Evolutionary conservation across 1,140 invertebrate genomes (phyloP).

Genomic region (Ostrea denselamellosa): DNA sequence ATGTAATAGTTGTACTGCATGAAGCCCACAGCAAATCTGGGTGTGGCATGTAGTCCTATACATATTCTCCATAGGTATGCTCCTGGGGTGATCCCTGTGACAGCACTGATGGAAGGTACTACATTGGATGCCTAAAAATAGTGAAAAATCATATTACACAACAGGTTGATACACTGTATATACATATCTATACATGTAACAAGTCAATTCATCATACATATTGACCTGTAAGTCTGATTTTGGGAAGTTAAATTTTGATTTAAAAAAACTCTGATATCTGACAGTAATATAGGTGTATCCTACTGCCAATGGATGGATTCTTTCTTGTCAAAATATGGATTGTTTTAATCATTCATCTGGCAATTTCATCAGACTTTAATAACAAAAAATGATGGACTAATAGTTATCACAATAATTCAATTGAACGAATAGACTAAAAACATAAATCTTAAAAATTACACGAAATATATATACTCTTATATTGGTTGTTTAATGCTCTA

Average conservation of each 20-base stretch:
- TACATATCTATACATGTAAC: background rate
- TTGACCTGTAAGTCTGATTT: no score
- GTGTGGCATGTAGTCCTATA: slow-evolving; percentile 93
- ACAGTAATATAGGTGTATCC: background rate
- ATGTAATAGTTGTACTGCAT: slow-evolving; percentile 87
- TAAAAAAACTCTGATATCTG: background rate
- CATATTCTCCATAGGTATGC: slow-evolving; percentile 94
- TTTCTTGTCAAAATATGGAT: no score
- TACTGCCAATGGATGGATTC: no score
- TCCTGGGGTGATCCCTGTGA: slow-evolving; percentile 94
- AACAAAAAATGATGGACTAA: no score
- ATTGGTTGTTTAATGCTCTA: no score
- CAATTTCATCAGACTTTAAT: no score
- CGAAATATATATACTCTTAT: no score
- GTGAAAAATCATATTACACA: slow-evolving; percentile 82
- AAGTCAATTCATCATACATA: no score
- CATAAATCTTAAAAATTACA: no score
- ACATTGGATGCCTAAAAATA: slow-evolving; percentile 87
- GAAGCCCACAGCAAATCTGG: slow-evolving; percentile 88
- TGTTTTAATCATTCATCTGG: no score
- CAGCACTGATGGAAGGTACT: slow-evolving; percentile 95
- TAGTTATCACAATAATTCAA: no score
- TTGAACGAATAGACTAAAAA: no score
- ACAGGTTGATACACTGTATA: background rate
- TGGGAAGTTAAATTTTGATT: slow-evolving; percentile 35